A percentile compares a stretch with the other conserved stretches of the same genome.
phyloP scores from a whole-genome alignment of 2,888 invertebrate species.

The Lochmaea crataegi region DNA sequence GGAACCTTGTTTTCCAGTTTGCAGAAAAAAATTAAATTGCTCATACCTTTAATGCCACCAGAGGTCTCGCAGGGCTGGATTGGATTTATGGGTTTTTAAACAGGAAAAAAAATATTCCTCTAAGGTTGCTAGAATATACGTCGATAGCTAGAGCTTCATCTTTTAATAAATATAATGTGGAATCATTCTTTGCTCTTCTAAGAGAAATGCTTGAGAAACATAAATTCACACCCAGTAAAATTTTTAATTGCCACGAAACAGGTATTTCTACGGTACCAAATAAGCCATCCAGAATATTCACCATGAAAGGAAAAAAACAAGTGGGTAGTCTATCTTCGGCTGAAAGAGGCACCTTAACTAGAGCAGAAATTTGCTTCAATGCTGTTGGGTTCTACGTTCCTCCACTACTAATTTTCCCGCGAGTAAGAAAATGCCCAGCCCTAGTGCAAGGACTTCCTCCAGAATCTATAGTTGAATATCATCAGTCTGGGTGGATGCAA shows the following conservation, averaged over 20 bases:
- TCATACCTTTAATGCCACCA: constrained; percentile 25
- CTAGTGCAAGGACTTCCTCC: constrained; percentile 39
- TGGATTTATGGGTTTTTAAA: constrained; percentile 64
- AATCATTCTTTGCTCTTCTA: constrained; percentile 45
- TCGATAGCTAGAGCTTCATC: constrained; percentile 55
- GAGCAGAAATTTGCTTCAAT: constrained; percentile 40
- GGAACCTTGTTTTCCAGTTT: no score
- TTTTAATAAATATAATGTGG: constrained; percentile 55
- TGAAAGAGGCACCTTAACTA: not conserved
- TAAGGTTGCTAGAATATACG: constrained; percentile 49
- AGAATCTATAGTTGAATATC: constrained; percentile 44
- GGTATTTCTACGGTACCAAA: constrained; percentile 54
- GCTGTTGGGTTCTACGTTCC: constrained; percentile 48
- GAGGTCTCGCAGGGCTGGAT: constrained; percentile 31
- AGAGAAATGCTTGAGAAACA: not conserved
- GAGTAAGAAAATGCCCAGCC: constrained; percentile 40
- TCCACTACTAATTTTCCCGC: constrained; percentile 44
- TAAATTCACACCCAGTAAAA: constrained; percentile 40
- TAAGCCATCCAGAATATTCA: constrained; percentile 45
- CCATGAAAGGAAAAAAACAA: constrained; percentile 48
- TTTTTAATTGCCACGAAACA: constrained; percentile 57
- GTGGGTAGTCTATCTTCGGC: constrained; percentile 43
- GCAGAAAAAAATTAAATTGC: constrained; percentile 18
- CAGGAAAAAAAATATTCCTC: constrained; percentile 56
- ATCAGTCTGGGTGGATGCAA: constrained; percentile 52